A percentile compares a stretch with the other conserved stretches of the same genome.
Conservation (phyloP, 2,113 vertebrate genomes). For the Calyptomena viridis region DNA sequence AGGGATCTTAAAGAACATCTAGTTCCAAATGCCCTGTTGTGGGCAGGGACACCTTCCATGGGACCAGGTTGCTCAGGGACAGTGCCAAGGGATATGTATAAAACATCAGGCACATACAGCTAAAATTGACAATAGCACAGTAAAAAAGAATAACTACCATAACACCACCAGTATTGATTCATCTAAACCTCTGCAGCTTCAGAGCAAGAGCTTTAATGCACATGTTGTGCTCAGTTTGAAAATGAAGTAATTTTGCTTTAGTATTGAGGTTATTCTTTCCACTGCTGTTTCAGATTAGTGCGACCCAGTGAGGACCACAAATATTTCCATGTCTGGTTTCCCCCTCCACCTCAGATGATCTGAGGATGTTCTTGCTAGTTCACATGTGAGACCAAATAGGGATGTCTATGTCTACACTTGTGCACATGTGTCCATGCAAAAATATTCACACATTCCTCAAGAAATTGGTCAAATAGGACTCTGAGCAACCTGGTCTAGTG, state of each 20-base stretch:
- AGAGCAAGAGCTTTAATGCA: neutral
- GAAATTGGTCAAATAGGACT: neutral
- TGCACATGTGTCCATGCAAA: neutral
- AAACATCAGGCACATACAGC: neutral
- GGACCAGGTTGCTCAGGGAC: neutral
- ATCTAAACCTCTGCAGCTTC: neutral
- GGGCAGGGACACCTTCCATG: neutral
- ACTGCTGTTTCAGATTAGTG: neutral
- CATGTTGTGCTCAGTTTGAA: neutral
- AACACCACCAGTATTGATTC: neutral
- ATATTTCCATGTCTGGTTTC: neutral
- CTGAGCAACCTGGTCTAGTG: neutral
- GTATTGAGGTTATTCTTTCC: neutral
- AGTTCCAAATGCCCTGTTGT: neutral
- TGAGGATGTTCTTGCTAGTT: neutral
- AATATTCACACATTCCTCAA: neutral
- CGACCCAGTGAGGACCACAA: neutral
- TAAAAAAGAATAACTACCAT: neutral
- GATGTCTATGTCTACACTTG: no score
- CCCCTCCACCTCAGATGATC: neutral
- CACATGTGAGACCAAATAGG: neutral
- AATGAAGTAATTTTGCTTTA: neutral
- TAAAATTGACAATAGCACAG: neutral
- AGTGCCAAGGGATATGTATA: neutral
- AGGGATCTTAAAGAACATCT: neutral